These are phyloP conservation scores for Drosophila maculinotata DNA, from an alignment of 2,888 invertebrate genomes.

Conservation along the genomic window DNA sequence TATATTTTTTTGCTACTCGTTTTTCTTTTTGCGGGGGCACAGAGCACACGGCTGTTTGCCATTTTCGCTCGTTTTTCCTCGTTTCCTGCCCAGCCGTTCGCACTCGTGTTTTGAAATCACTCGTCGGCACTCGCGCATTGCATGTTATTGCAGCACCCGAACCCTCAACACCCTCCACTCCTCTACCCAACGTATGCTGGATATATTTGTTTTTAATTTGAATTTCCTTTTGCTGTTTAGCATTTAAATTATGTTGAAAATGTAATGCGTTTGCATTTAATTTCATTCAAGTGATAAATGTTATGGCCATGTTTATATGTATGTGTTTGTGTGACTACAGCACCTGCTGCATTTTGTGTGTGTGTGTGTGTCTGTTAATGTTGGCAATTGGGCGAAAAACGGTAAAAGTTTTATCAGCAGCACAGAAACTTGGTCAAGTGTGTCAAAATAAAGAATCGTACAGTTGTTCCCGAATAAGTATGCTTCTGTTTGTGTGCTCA, in stretches of 20 bases:
- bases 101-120: slow-evolving; percentile 37
- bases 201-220: slow-evolving; percentile 73
- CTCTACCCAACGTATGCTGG: slow-evolving; percentile 20
- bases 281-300: slow-evolving; percentile 70
- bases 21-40: slow-evolving; percentile 47
- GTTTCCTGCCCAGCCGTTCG: slow-evolving; percentile 61
- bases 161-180: neutral
- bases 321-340: slow-evolving; percentile 41
- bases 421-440: slow-evolving; percentile 73
- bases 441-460: slow-evolving; percentile 67
- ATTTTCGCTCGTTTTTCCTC: slow-evolving; percentile 67
- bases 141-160: slow-evolving; percentile 49
- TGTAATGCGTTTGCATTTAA: slow-evolving; percentile 65
- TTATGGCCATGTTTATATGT: slow-evolving; percentile 24
- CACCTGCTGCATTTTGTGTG: slow-evolving; percentile 71
- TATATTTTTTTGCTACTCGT: slow-evolving; percentile 32
- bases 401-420: slow-evolving; percentile 46
- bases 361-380: slow-evolving; percentile 14
- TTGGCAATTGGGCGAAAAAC: slow-evolving; percentile 27
- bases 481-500: slow-evolving; percentile 9
- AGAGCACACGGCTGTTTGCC: slow-evolving; percentile 57
- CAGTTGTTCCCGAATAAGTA: slow-evolving; percentile 23
- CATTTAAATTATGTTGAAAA: slow-evolving; percentile 74
- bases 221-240: slow-evolving; percentile 70
- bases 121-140: slow-evolving; percentile 30